These are phyloP conservation scores for Hanleya hanleyi DNA, from an alignment of 2,888 invertebrate species.

Conservation along the genomic window DNA sequence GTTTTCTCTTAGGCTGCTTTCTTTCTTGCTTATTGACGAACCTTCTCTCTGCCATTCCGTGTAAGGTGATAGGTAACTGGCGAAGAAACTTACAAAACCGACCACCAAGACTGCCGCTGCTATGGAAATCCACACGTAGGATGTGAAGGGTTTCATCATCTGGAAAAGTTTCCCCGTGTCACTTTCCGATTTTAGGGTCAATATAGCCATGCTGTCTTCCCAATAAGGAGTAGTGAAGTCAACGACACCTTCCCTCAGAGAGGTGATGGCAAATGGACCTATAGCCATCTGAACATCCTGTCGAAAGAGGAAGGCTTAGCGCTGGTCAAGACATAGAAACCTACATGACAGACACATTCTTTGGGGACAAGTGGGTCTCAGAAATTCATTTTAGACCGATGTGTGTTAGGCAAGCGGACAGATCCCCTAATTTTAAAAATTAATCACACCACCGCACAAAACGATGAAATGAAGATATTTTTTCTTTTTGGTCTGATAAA, in stretches of 20 bases:
- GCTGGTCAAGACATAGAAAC: no score
- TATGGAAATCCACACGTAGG: conserved; percentile 27
- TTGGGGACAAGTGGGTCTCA: no score
- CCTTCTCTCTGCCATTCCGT: background rate
- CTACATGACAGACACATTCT: no score
- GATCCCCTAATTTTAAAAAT: no score
- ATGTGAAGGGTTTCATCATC: conserved; percentile 29
- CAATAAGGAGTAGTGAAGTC: conserved; percentile 35
- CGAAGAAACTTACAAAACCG: conserved; percentile 16
- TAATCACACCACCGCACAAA: no score
- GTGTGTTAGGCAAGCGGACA: no score
- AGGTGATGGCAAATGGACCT: conserved; percentile 37
- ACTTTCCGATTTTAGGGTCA: conserved; percentile 30
- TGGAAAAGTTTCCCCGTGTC: conserved; percentile 23
- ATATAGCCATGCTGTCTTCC: conserved; percentile 28
- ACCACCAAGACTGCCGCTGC: conserved; percentile 15
- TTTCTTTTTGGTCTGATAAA: no score
- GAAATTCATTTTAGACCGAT: no score
- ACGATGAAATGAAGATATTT: no score
- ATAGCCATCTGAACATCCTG: conserved; percentile 36
- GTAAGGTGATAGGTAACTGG: conserved; percentile 22
- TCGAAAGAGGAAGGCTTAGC: no score
- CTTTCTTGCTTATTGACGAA: conserved; percentile 9
- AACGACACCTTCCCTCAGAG: conserved; percentile 21
- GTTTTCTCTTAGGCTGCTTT: conserved; percentile 23